Percentiles rank a stretch among this genome's conserved stretches.
Evolutionary conservation across 2,113 vertebrate species (phyloP).

Genomic region (Ciconia maguari): DNA sequence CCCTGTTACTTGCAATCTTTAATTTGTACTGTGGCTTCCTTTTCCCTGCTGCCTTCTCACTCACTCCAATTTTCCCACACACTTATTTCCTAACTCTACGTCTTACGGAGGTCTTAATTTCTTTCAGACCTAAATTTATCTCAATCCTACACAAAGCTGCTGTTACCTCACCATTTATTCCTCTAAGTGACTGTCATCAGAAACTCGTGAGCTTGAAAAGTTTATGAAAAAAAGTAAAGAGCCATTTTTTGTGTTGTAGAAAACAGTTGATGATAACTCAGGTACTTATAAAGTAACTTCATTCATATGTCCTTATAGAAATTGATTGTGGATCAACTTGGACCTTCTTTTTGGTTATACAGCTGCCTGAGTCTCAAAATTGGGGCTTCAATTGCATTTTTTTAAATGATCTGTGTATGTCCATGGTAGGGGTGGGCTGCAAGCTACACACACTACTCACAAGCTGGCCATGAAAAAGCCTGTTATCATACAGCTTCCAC

Average conservation of each 20-base stretch:
- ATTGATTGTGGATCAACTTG: neutral
- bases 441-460: neutral
- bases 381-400: neutral
- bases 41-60: constrained; percentile 42
- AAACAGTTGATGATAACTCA: neutral
- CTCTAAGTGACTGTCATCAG: constrained; percentile 13
- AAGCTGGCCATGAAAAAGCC: neutral
- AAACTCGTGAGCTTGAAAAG: neutral
- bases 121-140: constrained; percentile 32
- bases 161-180: constrained; percentile 30
- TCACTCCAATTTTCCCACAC: constrained; percentile 61
- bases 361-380: neutral
- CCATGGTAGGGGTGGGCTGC: neutral
- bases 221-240: neutral
- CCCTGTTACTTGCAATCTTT: constrained; percentile 53
- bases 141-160: constrained; percentile 4
- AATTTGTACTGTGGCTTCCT: constrained; percentile 67
- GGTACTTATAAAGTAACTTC: neutral
- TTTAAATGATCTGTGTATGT: neutral
- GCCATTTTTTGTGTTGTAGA: neutral
- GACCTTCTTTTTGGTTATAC: neutral
- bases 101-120: neutral
- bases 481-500: neutral
- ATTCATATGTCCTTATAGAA: neutral
- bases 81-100: constrained; percentile 35